Percentiles rank a stretch among this genome's conserved stretches.
These are phyloP conservation scores for Drosophila kikkawai DNA, from an alignment of 1,140 invertebrate genomes.

Conservation along the genomic window DNA sequence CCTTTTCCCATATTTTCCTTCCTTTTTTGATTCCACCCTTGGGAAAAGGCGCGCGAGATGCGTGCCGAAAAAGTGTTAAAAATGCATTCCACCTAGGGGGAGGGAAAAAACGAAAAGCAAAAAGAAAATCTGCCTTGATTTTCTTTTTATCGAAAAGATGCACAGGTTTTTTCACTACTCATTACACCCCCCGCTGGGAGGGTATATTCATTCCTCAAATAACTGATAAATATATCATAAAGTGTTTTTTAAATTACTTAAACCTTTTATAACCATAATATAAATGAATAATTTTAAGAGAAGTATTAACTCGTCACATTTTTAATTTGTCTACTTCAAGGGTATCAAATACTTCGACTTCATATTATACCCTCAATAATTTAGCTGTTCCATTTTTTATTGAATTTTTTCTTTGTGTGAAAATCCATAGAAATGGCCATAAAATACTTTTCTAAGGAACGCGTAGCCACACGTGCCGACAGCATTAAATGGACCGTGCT, in stretches of 20 bases:
- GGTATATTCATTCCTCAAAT: background rate
- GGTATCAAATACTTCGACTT: slow-evolving; percentile 3
- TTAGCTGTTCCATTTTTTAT: background rate
- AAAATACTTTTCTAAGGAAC: slow-evolving; percentile 20
- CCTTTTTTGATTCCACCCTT: slow-evolving; percentile 38
- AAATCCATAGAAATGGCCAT: slow-evolving; percentile 24
- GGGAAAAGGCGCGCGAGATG: slow-evolving; percentile 38
- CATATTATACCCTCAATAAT: background rate
- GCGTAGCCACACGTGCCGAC: slow-evolving; percentile 27
- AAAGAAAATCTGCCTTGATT: slow-evolving; percentile 46
- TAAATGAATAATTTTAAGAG: background rate
- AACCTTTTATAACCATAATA: background rate
- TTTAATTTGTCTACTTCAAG: background rate
- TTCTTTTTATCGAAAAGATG: background rate
- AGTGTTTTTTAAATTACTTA: background rate
- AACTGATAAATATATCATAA: too few relatives aligned
- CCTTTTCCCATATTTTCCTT: background rate
- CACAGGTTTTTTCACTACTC: slow-evolving; percentile 5
- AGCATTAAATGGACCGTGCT: slow-evolving; percentile 22
- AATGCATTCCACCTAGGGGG: slow-evolving; percentile 25
- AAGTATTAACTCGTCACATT: background rate
- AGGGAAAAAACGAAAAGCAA: background rate
- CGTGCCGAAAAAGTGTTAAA: slow-evolving; percentile 56
- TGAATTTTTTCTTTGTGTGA: background rate
- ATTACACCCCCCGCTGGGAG: background rate